These are phyloP conservation scores for Sylvia borin DNA, from an alignment of 2,797 vertebrate genomes.

Conservation along the genomic window DNA sequence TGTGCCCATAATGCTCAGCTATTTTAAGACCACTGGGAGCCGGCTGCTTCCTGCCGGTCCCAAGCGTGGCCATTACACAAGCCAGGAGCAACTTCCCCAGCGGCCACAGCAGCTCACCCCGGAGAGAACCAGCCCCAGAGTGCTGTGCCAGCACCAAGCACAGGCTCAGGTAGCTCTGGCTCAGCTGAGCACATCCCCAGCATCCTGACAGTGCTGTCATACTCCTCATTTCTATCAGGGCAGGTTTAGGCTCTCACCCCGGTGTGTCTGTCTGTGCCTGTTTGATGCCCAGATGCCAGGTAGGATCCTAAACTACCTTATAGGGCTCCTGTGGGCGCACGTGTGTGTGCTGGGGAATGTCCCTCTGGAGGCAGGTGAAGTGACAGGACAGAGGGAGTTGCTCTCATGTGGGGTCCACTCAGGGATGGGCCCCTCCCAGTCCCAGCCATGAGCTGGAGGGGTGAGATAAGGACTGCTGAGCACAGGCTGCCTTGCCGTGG, in stretches of 20 bases:
- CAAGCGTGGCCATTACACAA: fast-evolving
- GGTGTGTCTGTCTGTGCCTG: fast-evolving
- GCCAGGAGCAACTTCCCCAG: background rate
- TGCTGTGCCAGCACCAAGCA: fast-evolving
- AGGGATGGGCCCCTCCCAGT: background rate
- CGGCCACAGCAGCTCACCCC: fast-evolving
- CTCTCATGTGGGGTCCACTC: fast-evolving
- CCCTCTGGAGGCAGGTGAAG: background rate
- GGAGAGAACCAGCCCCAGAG: background rate
- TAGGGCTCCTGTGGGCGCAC: background rate
- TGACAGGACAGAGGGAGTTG: background rate
- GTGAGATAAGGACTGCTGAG: background rate
- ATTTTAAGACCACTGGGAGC: slow-evolving; percentile 39
- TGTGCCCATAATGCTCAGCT: slow-evolving; percentile 23
- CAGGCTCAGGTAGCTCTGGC: background rate
- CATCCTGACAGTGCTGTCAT: fast-evolving
- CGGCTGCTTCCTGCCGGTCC: background rate
- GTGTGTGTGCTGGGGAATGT: fast-evolving
- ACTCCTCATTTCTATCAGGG: fast-evolving
- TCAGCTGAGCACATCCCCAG: background rate
- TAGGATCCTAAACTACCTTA: fast-evolving
- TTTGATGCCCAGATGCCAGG: fast-evolving
- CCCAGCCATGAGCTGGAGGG: background rate
- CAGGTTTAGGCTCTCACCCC: background rate
- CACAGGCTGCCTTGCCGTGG: background rate